These are phyloP conservation scores for Drosophila recens DNA, from an alignment of 2,888 invertebrate species.

Conservation along the genomic window DNA sequence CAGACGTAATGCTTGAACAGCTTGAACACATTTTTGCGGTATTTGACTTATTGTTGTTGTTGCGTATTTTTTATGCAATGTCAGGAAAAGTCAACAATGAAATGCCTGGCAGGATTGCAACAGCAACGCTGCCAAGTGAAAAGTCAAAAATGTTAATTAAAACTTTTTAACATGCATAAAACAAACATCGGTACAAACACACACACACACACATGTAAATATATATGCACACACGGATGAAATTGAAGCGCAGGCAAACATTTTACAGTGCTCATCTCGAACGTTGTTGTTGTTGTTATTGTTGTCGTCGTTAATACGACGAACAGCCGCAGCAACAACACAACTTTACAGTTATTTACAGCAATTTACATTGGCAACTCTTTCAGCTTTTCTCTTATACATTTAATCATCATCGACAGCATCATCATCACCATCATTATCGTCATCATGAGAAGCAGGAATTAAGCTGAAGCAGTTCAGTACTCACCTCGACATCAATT, in stretches of 20 bases:
- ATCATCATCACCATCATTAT: constrained; percentile 24
- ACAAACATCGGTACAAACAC: constrained; percentile 60
- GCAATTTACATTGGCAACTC: constrained; percentile 65
- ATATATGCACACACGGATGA: constrained; percentile 1
- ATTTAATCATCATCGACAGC: constrained; percentile 40
- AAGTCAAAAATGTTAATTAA: constrained; percentile 81
- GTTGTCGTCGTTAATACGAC: constrained; percentile 53
- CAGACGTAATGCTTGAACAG: constrained; percentile 36
- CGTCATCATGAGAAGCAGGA: neutral
- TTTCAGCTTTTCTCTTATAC: constrained; percentile 37
- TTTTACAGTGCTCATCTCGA: constrained; percentile 41
- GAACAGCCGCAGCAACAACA: constrained; percentile 11
- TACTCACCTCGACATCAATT: constrained; percentile 92
- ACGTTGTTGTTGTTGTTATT: constrained; percentile 25
- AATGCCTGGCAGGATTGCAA: constrained; percentile 35
- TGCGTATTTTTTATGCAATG: constrained; percentile 37
- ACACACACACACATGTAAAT: constrained; percentile 2
- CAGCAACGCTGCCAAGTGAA: constrained; percentile 56
- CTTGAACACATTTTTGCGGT: constrained; percentile 53
- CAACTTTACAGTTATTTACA: constrained; percentile 54
- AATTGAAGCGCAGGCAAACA: constrained; percentile 37
- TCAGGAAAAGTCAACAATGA: constrained; percentile 75
- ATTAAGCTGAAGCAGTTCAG: neutral
- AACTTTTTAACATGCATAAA: constrained; percentile 77
- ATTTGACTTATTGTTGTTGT: constrained; percentile 48